Conservation (phyloP, 64 coral and sea anemone species). For the Dendronephthya gigantea region DNA sequence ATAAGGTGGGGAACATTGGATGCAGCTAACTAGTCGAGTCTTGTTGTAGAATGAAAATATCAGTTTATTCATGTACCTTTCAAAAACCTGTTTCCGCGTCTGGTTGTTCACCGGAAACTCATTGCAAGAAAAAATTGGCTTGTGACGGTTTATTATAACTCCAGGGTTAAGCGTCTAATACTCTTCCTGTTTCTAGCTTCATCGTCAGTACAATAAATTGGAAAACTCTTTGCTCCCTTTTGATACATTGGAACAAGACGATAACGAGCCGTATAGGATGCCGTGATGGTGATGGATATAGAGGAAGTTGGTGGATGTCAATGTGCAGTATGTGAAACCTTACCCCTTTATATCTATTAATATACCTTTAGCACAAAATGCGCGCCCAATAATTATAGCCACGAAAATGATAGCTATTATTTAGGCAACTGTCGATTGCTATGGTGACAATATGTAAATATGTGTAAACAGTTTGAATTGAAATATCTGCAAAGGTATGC, state of each 20-base stretch:
- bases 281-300: not conserved
- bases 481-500: too few species aligned
- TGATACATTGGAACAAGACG: not conserved
- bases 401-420: too few species aligned
- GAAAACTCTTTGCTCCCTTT: not conserved
- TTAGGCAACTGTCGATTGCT: too few species aligned
- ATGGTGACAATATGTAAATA: too few species aligned
- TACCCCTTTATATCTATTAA: too few species aligned
- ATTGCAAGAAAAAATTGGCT: too few species aligned
- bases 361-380: too few species aligned
- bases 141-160: not conserved
- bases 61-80: not conserved
- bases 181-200: not conserved
- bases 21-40: not conserved
- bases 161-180: not conserved
- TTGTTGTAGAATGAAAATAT: not conserved
- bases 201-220: not conserved
- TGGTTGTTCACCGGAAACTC: too few species aligned
- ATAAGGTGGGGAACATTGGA: not conserved
- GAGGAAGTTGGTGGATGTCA: not conserved
- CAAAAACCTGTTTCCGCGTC: too few species aligned
- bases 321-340: not conserved
- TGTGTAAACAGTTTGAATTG: too few species aligned
- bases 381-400: too few species aligned
- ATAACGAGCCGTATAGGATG: not conserved